Conservation (phyloP, 2,888 invertebrate genomes). For the Amphiduros pacificus region DNA sequence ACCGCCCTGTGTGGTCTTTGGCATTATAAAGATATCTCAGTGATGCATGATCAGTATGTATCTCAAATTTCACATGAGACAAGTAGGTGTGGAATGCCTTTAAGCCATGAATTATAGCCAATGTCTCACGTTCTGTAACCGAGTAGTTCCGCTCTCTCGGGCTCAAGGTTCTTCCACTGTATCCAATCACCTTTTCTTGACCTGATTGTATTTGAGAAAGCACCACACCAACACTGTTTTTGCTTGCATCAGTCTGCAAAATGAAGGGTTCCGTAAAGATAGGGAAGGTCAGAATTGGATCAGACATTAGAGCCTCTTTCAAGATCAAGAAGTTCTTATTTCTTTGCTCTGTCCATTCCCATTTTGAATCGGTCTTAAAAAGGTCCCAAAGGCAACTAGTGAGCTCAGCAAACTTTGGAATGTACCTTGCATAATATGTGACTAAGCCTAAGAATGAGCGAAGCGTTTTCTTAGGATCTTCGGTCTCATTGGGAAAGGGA, state of each 20-base stretch:
- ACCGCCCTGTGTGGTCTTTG: too few species aligned
- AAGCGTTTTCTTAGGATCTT: too few species aligned
- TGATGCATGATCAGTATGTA: too few species aligned
- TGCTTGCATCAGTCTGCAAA: slow-evolving; percentile 25
- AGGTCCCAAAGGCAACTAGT: slow-evolving; percentile 20
- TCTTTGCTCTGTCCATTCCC: slow-evolving; percentile 24
- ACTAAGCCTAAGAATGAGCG: neutral
- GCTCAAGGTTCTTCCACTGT: slow-evolving; percentile 23
- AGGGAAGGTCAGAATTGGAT: slow-evolving; percentile 24
- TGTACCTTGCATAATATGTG: slow-evolving; percentile 18
- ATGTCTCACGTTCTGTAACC: slow-evolving; percentile 19
- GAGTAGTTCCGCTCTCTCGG: slow-evolving; percentile 24
- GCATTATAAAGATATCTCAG: too few species aligned
- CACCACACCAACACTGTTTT: slow-evolving; percentile 20
- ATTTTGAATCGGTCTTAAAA: slow-evolving; percentile 17
- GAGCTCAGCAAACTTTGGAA: slow-evolving; percentile 16
- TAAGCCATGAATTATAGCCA: too few species aligned
- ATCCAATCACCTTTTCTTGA: slow-evolving; percentile 23
- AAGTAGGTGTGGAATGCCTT: too few species aligned
- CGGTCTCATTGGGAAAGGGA: neutral
- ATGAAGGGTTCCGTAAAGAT: slow-evolving; percentile 16
- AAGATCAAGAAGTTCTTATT: slow-evolving; percentile 21
- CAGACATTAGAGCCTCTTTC: slow-evolving; percentile 20
- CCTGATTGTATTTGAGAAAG: slow-evolving; percentile 25
- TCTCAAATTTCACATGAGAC: too few species aligned